These are phyloP conservation scores for Meloe dianella DNA, from an alignment of 2,888 invertebrate species.

Conservation along the genomic window DNA sequence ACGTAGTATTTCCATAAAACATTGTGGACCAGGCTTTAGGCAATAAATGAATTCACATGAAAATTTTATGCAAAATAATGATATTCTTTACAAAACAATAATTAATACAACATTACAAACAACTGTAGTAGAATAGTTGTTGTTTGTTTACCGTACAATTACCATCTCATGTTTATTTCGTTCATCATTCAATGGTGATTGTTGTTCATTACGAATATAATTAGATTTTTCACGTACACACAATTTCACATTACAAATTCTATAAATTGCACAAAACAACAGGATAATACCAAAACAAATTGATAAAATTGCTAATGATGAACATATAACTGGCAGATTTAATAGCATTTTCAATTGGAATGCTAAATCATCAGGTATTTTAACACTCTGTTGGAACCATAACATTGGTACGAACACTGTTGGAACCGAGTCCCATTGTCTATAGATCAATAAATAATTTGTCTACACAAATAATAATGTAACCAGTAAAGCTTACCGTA, in stretches of 20 bases:
- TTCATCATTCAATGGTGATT: constrained; percentile 16
- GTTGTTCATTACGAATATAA: constrained; percentile 19
- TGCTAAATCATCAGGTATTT: constrained; percentile 65
- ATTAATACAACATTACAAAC: too few relatives aligned
- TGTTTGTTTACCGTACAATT: not conserved
- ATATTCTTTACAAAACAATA: not conserved
- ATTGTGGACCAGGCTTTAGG: too few relatives aligned
- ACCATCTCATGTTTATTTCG: not conserved
- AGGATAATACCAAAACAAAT: constrained; percentile 31
- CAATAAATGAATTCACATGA: too few relatives aligned
- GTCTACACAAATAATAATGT: not conserved
- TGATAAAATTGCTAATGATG: constrained; percentile 38
- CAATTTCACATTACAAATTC: constrained; percentile 36
- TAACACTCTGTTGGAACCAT: constrained; percentile 78
- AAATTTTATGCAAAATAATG: too few relatives aligned
- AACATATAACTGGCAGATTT: constrained; percentile 58
- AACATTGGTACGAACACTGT: constrained; percentile 75
- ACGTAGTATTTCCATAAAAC: too few relatives aligned
- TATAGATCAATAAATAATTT: constrained; percentile 52
- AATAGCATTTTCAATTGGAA: constrained; percentile 63
- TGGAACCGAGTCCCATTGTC: constrained; percentile 71
- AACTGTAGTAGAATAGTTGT: too few relatives aligned
- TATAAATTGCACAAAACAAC: constrained; percentile 29
- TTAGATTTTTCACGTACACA: constrained; percentile 25
- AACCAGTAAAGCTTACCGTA: constrained; percentile 62